A percentile compares a stretch with the other conserved stretches of the same genome.
Conservation (phyloP, 2,888 invertebrate genomes). For the Drosophila ezoana region DNA sequence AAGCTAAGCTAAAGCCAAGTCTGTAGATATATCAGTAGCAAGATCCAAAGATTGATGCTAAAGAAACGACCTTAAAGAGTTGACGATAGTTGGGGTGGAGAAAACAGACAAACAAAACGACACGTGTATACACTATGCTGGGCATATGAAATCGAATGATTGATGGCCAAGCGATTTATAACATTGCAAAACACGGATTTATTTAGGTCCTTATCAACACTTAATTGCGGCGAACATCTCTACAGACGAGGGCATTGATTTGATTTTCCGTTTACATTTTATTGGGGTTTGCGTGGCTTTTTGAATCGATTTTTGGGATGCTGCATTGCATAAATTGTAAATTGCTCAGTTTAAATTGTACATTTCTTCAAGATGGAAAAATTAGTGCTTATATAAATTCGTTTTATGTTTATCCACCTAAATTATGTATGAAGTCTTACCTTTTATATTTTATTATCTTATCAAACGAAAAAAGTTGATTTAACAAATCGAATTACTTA, state of each 20-base stretch:
- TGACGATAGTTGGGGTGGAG: constrained; percentile 4
- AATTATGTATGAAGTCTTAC: too few species aligned
- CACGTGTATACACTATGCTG: constrained; percentile 25
- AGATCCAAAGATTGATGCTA: constrained; percentile 63
- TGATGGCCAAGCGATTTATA: constrained; percentile 41
- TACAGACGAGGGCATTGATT: not conserved
- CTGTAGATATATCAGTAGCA: constrained; percentile 50
- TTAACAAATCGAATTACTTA: too few species aligned
- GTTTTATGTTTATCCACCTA: too few species aligned
- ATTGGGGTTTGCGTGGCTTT: not conserved
- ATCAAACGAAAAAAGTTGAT: too few species aligned
- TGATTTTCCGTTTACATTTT: constrained; percentile 22
- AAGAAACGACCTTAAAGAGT: constrained; percentile 44
- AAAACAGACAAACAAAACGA: constrained; percentile 19
- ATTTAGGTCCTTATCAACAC: constrained; percentile 29
- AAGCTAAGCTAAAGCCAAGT: constrained; percentile 23
- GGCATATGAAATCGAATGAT: constrained; percentile 35
- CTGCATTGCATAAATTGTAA: too few species aligned
- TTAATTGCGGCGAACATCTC: constrained; percentile 11
- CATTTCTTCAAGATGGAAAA: too few species aligned
- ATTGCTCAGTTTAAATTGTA: too few species aligned
- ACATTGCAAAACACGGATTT: constrained; percentile 25
- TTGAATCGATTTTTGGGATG: not conserved
- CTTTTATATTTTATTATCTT: too few species aligned
- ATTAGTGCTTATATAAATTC: too few species aligned